Evolutionary conservation across 2,113 vertebrate genomes (phyloP).

Genomic region (Hippocampus zosterae): DNA sequence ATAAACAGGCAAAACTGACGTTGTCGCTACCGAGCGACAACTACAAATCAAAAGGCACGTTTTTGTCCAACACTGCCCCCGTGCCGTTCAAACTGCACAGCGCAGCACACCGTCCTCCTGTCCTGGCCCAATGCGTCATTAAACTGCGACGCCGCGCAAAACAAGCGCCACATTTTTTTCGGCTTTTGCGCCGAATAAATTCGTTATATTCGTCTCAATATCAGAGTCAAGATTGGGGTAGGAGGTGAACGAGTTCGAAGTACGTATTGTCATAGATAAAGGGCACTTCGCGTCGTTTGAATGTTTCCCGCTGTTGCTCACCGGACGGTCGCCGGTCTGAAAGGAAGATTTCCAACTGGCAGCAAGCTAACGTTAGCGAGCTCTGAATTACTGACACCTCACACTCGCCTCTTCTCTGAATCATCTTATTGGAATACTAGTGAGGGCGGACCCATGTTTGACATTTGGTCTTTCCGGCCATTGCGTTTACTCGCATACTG

Average conservation of each 20-base stretch:
- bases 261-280: constrained; percentile 10
- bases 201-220: background rate
- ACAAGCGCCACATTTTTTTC: constrained; percentile 51
- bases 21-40: too few relatives aligned
- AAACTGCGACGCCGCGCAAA: constrained; percentile 30
- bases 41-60: background rate
- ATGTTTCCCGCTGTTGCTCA: background rate
- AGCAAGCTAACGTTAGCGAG: constrained; percentile 2
- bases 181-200: constrained; percentile 13
- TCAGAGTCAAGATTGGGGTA: background rate
- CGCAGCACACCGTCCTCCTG: background rate
- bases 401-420: background rate
- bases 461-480: background rate
- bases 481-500: background rate
- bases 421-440: background rate
- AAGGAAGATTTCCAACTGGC: background rate
- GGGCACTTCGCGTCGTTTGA: background rate
- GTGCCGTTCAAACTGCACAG: background rate
- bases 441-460: background rate
- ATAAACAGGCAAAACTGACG: too few relatives aligned
- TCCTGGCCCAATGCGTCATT: constrained; percentile 11
- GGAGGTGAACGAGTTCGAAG: background rate
- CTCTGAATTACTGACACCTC: background rate
- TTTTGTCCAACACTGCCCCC: constrained; percentile 16
- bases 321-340: background rate